Evolutionary conservation across 2,888 invertebrate genomes (phyloP).

Genomic region (Rhabditoides inermis): DNA sequence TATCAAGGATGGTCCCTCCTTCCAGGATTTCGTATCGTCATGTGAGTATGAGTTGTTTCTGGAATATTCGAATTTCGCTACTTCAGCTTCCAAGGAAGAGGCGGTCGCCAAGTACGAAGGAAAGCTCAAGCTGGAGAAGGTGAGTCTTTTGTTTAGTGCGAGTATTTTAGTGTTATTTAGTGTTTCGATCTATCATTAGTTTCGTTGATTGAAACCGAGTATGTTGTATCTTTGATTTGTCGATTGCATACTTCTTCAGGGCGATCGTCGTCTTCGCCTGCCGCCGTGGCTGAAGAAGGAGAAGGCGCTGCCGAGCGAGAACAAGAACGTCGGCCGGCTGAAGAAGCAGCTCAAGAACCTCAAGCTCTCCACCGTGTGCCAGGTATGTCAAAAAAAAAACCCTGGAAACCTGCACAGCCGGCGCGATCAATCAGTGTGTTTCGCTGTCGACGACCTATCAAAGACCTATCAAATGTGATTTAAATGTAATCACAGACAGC

Average conservation of each 20-base stretch:
- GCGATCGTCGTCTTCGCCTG: constrained; percentile 37
- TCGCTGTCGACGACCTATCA: too few relatives aligned
- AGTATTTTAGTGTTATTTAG: too few relatives aligned
- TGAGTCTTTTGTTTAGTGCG: too few relatives aligned
- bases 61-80: not conserved
- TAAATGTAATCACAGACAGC: too few relatives aligned
- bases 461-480: too few relatives aligned
- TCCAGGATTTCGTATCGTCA: constrained; percentile 40
- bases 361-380: constrained; percentile 49
- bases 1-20: constrained; percentile 38
- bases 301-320: constrained; percentile 29
- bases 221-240: too few relatives aligned
- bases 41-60: constrained; percentile 9
- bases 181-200: too few relatives aligned
- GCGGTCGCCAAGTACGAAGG: constrained; percentile 29
- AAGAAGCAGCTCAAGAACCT: constrained; percentile 44
- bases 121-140: constrained; percentile 34
- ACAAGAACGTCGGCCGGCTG: constrained; percentile 32
- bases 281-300: constrained; percentile 51
- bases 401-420: too few relatives aligned
- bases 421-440: too few relatives aligned
- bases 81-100: constrained; percentile 21
- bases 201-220: too few relatives aligned
- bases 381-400: too few relatives aligned
- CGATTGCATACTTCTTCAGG: too few relatives aligned